Conservation (phyloP, 2,888 invertebrate genomes). For the Liodrosophila aerea region DNA sequence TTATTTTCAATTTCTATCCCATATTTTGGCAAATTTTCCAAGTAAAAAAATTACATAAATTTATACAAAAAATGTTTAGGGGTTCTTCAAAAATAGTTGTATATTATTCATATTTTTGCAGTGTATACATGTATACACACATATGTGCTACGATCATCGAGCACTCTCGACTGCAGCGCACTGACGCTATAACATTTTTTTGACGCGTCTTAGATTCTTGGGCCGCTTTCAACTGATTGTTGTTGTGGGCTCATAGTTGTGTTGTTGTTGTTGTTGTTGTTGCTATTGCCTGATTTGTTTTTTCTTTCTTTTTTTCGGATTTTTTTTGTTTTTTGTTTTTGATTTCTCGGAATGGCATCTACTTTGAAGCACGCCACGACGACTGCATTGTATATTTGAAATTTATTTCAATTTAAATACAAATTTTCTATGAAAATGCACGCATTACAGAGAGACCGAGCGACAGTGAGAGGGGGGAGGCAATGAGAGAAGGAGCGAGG, state of each 20-base stretch:
- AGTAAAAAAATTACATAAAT: too few species aligned
- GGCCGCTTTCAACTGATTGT: conserved; percentile 22
- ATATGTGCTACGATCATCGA: too few species aligned
- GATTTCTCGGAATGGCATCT: conserved; percentile 74
- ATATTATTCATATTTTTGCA: too few species aligned
- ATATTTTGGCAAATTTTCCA: too few species aligned
- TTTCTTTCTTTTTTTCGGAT: conserved; percentile 15
- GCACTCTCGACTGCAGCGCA: conserved; percentile 26
- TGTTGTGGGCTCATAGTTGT: conserved; percentile 4
- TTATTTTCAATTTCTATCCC: too few species aligned
- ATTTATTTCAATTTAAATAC: conserved; percentile 77
- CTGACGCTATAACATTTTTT: conserved; percentile 65
- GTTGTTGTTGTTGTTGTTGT: conserved; percentile 14
- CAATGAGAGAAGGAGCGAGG: conserved; percentile 15
- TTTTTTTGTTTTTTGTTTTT: conserved; percentile 46
- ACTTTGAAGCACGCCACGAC: conserved; percentile 66
- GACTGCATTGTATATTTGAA: conserved; percentile 75
- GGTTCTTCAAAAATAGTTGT: too few species aligned
- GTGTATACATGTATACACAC: too few species aligned
- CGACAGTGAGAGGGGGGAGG: too few species aligned
- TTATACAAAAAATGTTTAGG: too few species aligned
- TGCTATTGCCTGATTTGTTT: conserved; percentile 32
- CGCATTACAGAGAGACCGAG: conserved; percentile 48
- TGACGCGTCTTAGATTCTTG: conserved; percentile 73
- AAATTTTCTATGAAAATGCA: conserved; percentile 77